A percentile compares a stretch with the other conserved stretches of the same genome.
Evolutionary conservation across 2,113 vertebrate genomes (phyloP).

Genomic region (Neomonachus schauinslandi): DNA sequence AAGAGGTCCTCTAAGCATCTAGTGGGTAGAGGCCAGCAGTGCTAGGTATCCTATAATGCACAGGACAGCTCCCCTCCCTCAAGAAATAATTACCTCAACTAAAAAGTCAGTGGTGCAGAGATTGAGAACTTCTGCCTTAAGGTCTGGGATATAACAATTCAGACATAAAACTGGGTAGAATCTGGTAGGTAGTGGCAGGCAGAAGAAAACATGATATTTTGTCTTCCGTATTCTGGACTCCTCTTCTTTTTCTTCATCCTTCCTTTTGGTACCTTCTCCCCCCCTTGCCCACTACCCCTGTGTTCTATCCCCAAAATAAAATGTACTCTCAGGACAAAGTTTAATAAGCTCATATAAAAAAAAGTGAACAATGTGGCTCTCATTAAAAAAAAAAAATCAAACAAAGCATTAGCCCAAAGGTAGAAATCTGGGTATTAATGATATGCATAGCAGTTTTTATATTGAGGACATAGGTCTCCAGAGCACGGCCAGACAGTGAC

Average conservation of each 20-base stretch:
- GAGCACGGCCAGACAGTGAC: not conserved
- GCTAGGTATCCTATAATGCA: not conserved
- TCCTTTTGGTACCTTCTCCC: not conserved
- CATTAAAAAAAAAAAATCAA: not conserved
- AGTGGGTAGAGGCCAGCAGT: not conserved
- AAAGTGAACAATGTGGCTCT: not conserved
- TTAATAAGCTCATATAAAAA: not conserved
- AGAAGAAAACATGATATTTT: not conserved
- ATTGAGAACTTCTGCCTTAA: not conserved
- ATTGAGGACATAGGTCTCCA: not conserved
- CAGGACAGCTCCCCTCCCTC: not conserved
- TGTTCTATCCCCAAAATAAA: not conserved
- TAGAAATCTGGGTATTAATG: not conserved
- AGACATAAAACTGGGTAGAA: not conserved
- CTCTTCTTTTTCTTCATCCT: not conserved
- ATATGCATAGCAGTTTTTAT: not conserved
- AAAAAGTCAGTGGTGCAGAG: not conserved
- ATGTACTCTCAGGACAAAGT: not conserved
- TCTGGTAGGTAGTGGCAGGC: not conserved
- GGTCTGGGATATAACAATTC: not conserved
- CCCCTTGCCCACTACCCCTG: not conserved
- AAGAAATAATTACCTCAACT: not conserved
- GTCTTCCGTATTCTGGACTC: not conserved
- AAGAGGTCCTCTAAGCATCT: not conserved
- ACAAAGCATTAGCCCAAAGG: not conserved